Evolutionary conservation across 2,888 invertebrate genomes (phyloP), one percentile per base, ranked within the genome.

Genomic region (Helleia helle): DNA sequence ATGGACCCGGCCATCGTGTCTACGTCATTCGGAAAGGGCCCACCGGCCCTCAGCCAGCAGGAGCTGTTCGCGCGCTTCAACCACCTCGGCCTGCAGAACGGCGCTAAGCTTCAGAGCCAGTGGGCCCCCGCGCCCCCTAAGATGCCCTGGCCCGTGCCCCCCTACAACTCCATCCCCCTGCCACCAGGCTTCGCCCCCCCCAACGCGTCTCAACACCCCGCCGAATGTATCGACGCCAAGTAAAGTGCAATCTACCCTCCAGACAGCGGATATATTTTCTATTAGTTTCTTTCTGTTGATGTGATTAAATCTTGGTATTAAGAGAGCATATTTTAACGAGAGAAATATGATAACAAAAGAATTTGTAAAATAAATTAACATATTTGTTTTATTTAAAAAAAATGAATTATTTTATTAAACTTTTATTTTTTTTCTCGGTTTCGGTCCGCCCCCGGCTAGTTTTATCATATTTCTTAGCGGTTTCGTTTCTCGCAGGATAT

Each of bases 1-100:
- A 89, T 96, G 87, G 97, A 97, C 87, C 96, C 97, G 44, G 96
- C 96, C 53, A 96, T 97, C 58, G 89, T 95, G 71, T 91, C 91
- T 48, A 92, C 90, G 49, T 91, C 90, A 48, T 85, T 76, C 62
- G 76, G 76, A 57, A 85, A 72, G 56, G 49, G 46, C 43, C 40
- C 48, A 54, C 28, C 48, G 54, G 12, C 64, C 46, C 60, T 64
- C 27, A 56, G 55, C n/a, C 58, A 75, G 47, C 75, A 72, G 47
- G 80, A 83, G 44, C 54, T 83, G 46, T 77, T 79, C 61, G 74
- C 79, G 22, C 59, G 83, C 12, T 79, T 83, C 69, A 77, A 75
- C 62, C 66, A 68, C 53, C 64, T 79, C 22, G 59, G 58, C 42
- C 61, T 65, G 38, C 24, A 57, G 55, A 42, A 59, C 60, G 38